phyloP scores from a whole-genome alignment of 2,888 invertebrate genomes.

The Eilema sororculum region DNA sequence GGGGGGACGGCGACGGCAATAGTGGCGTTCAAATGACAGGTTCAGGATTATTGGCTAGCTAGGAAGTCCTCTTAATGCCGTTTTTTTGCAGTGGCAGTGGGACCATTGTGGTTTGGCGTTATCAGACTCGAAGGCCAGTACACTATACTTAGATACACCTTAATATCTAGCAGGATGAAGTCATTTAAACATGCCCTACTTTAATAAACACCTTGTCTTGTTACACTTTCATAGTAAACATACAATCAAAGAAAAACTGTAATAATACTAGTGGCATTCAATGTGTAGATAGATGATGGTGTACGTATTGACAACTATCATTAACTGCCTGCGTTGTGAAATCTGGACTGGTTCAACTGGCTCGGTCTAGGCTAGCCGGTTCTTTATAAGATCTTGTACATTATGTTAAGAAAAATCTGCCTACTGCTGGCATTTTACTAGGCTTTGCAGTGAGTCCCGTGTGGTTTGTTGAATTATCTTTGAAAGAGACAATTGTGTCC shows the following conservation, averaged over 20 bases:
- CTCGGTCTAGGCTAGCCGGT: slow-evolving; percentile 19
- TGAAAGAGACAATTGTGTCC: too few relatives aligned
- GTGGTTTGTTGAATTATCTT: neutral
- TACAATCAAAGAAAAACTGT: slow-evolving; percentile 1
- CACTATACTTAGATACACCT: too few relatives aligned
- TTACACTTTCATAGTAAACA: neutral
- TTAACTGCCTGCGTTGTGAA: slow-evolving; percentile 63
- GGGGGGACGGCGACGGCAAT: too few relatives aligned
- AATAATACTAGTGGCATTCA: neutral
- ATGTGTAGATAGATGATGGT: slow-evolving; percentile 38
- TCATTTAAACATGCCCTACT: too few relatives aligned
- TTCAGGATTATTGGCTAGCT: too few relatives aligned
- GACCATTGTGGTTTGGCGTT: too few relatives aligned
- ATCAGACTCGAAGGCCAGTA: too few relatives aligned
- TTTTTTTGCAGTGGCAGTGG: too few relatives aligned
- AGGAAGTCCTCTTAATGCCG: too few relatives aligned
- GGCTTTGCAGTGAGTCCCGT: neutral
- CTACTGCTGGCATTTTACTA: neutral
- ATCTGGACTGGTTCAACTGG: slow-evolving; percentile 64
- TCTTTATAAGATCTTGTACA: slow-evolving; percentile 20
- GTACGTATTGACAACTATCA: slow-evolving; percentile 28
- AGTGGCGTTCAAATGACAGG: too few relatives aligned
- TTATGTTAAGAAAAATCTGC: slow-evolving; percentile 17
- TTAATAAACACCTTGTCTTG: neutral
- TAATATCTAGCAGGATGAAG: neutral